These are phyloP conservation scores for Tanypteryx hageni DNA, from an alignment of 2,888 invertebrate genomes.

Conservation along the genomic window DNA sequence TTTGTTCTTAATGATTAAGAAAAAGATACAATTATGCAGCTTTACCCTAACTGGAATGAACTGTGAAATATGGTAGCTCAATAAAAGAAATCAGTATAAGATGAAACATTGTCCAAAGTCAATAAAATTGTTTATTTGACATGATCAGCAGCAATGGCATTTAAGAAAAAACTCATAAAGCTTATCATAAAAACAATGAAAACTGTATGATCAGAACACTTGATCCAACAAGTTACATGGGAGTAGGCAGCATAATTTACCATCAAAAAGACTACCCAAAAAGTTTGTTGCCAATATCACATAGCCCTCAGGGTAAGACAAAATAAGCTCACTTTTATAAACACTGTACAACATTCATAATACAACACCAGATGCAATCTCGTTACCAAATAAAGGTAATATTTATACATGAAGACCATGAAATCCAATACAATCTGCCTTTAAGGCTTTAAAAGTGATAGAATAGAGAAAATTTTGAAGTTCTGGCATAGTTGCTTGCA, in stretches of 20 bases:
- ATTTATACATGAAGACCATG: slow-evolving; percentile 54
- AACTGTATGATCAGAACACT: slow-evolving; percentile 17
- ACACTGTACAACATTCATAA: slow-evolving; percentile 61
- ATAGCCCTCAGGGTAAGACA: slow-evolving; percentile 46
- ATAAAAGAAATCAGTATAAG: background rate
- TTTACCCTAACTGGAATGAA: background rate
- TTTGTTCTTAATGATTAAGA: background rate
- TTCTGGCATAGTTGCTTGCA: slow-evolving; percentile 56
- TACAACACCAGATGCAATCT: slow-evolving; percentile 45
- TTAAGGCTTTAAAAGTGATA: slow-evolving; percentile 50
- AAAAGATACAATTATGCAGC: background rate
- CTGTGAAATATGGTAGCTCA: background rate
- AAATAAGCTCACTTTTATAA: slow-evolving; percentile 63
- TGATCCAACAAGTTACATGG: slow-evolving; percentile 24
- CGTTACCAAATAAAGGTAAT: slow-evolving; percentile 52
- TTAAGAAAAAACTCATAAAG: slow-evolving; percentile 55
- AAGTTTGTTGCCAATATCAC: slow-evolving; percentile 45
- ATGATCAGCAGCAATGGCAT: slow-evolving; percentile 41
- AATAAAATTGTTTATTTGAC: slow-evolving; percentile 25
- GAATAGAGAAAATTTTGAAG: slow-evolving; percentile 52
- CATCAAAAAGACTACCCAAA: slow-evolving; percentile 4
- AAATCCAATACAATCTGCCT: slow-evolving; percentile 40
- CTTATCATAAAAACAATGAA: slow-evolving; percentile 26
- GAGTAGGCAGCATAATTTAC: slow-evolving; percentile 39
- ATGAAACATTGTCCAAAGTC: background rate